A percentile compares a stretch with the other conserved stretches of the same genome.
phyloP scores from a whole-genome alignment of 2,113 vertebrate species.

The Cichladusa arquata region DNA sequence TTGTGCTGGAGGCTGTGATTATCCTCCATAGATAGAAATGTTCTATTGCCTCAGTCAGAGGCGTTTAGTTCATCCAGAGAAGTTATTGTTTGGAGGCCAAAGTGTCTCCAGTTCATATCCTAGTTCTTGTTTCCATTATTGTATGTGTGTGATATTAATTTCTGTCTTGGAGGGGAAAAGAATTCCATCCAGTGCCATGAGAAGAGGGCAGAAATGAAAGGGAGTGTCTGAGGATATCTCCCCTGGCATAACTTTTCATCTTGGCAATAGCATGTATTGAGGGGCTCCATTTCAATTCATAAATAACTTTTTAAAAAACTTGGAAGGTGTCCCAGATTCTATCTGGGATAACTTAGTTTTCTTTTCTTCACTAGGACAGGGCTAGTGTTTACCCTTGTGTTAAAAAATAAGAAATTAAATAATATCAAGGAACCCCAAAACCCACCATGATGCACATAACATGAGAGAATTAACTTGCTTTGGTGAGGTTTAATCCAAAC shows the following conservation, averaged over 20 bases:
- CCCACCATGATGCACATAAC: neutral
- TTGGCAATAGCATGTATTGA: neutral
- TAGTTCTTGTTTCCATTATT: slow-evolving; percentile 27
- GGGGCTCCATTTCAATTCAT: neutral
- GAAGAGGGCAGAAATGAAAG: slow-evolving; percentile 20
- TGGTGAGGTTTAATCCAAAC: neutral
- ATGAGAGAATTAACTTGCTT: neutral
- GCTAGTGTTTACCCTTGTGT: neutral
- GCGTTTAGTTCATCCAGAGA: neutral
- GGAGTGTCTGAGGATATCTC: neutral
- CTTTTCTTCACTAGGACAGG: neutral
- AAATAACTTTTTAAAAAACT: neutral
- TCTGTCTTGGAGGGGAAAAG: slow-evolving; percentile 21
- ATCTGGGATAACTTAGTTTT: neutral
- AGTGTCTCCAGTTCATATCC: slow-evolving; percentile 66
- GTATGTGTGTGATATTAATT: slow-evolving; percentile 51
- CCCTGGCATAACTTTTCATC: neutral
- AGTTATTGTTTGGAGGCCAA: slow-evolving; percentile 71
- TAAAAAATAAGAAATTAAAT: neutral
- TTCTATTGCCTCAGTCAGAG: slow-evolving; percentile 27
- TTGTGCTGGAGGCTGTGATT: slow-evolving; percentile 28
- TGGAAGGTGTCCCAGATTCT: neutral
- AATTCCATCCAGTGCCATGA: slow-evolving; percentile 15
- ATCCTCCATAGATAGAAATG: slow-evolving; percentile 14
- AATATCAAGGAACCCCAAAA: neutral